Evolutionary conservation across 2,888 invertebrate genomes (phyloP).

Genomic region (Hybos culiciformis): DNA sequence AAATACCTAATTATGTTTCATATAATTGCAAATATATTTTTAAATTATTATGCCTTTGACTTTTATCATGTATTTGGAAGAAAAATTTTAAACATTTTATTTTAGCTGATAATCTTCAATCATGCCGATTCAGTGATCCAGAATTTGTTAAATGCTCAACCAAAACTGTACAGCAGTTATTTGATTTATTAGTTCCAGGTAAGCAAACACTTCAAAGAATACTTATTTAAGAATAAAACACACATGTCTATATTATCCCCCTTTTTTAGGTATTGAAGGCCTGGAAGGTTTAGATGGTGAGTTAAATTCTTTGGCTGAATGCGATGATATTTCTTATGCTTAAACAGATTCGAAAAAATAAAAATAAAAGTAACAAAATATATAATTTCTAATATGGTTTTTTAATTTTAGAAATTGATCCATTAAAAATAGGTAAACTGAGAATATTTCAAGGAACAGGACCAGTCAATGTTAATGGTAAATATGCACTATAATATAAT

Average conservation of each 20-base stretch:
- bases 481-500: too few relatives aligned
- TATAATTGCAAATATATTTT: too few relatives aligned
- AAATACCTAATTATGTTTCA: too few relatives aligned
- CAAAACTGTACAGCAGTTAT: conserved; percentile 51
- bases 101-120: background rate
- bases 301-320: too few relatives aligned
- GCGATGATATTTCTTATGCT: too few relatives aligned
- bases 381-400: too few relatives aligned
- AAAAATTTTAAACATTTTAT: background rate
- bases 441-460: conserved; percentile 52
- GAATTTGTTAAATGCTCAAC: conserved; percentile 54
- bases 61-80: too few relatives aligned
- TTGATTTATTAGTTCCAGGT: conserved; percentile 50
- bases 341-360: too few relatives aligned
- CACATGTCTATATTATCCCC: background rate
- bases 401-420: conserved; percentile 47
- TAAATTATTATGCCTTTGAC: too few relatives aligned
- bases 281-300: conserved; percentile 34
- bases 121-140: conserved; percentile 46
- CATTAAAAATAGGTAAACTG: conserved; percentile 46
- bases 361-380: too few relatives aligned
- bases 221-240: background rate
- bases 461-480: conserved; percentile 51
- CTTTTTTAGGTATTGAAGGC: conserved; percentile 15
- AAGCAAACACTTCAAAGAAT: conserved; percentile 10